phyloP scores from a whole-genome alignment of 2,888 invertebrate genomes.

The Coenonympha glycerion region DNA sequence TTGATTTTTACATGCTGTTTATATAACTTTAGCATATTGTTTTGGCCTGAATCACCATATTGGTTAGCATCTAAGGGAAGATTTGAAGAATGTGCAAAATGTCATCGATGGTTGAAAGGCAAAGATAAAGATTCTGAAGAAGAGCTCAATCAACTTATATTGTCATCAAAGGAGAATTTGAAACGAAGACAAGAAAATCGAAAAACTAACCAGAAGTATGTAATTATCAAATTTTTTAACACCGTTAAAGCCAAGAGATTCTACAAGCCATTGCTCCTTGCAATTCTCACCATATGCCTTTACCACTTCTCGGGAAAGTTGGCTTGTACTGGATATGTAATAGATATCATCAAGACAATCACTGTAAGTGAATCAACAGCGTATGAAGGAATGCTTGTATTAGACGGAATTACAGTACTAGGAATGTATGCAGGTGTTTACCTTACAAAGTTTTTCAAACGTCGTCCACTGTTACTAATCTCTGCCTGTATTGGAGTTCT shows the following conservation, averaged over 20 bases:
- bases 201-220: conserved; percentile 12
- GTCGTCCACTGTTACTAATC: conserved; percentile 34
- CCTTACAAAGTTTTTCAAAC: conserved; percentile 32
- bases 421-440: conserved; percentile 49
- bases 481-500: conserved; percentile 27
- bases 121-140: conserved; percentile 20
- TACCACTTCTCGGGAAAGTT: conserved; percentile 29
- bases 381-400: conserved; percentile 30
- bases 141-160: conserved; percentile 22
- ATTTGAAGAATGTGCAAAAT: conserved; percentile 23
- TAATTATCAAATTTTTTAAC: not conserved
- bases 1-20: conserved; percentile 20
- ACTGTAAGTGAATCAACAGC: conserved; percentile 26
- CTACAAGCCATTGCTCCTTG: conserved; percentile 19
- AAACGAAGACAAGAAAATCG: conserved; percentile 30
- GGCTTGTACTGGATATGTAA: conserved; percentile 27
- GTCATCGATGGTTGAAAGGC: conserved; percentile 29
- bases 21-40: conserved; percentile 9
- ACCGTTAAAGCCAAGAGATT: conserved; percentile 13
- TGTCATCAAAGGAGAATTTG: conserved; percentile 12
- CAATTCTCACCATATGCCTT: conserved; percentile 14
- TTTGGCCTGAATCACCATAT: conserved; percentile 20
- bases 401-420: conserved; percentile 31
- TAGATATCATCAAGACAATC: conserved; percentile 30
- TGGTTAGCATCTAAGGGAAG: conserved; percentile 18